Percentiles rank a stretch among this genome's conserved stretches.
Evolutionary conservation across 2,113 vertebrate genomes (phyloP).

Genomic region (Gymnocephalus cernua): DNA sequence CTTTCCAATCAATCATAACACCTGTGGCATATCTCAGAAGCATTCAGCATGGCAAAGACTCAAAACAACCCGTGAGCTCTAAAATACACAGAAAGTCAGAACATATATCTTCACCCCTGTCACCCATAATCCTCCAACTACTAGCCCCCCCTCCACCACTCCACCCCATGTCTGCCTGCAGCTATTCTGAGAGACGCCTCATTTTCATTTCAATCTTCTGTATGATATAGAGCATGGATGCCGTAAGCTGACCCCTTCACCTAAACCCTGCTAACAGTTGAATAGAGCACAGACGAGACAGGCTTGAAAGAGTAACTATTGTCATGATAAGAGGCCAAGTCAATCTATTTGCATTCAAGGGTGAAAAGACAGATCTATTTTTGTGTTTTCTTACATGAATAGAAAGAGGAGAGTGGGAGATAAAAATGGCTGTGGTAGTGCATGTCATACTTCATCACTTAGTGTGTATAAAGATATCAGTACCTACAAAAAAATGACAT

Average conservation of each 20-base stretch:
- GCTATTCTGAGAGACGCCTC: constrained; percentile 72
- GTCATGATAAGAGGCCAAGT: constrained; percentile 67
- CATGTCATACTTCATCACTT: constrained; percentile 54
- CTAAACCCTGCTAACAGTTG: constrained; percentile 65
- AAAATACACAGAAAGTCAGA: constrained; percentile 64
- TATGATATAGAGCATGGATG: constrained; percentile 47
- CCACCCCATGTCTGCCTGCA: constrained; percentile 18
- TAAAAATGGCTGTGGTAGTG: constrained; percentile 24
- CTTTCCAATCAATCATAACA: constrained; percentile 48
- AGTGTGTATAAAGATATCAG: constrained; percentile 22
- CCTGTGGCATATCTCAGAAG: constrained; percentile 66
- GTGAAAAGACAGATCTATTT: constrained; percentile 62
- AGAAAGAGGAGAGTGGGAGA: constrained; percentile 11
- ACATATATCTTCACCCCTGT: constrained; percentile 67
- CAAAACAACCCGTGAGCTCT: constrained; percentile 55
- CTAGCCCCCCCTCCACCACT: background rate
- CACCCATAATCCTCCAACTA: constrained; percentile 53
- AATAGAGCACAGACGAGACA: constrained; percentile 52
- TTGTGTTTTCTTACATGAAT: constrained; percentile 25
- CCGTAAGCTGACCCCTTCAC: constrained; percentile 64
- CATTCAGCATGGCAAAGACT: constrained; percentile 42
- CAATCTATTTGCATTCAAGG: constrained; percentile 67
- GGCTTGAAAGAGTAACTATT: constrained; percentile 48
- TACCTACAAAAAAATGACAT: constrained; percentile 29
- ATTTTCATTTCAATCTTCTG: constrained; percentile 78